Evolutionary conservation across 2,113 vertebrate species (phyloP), one percentile per base, ranked within the genome.

Genomic region (Larimichthys crocea): DNA sequence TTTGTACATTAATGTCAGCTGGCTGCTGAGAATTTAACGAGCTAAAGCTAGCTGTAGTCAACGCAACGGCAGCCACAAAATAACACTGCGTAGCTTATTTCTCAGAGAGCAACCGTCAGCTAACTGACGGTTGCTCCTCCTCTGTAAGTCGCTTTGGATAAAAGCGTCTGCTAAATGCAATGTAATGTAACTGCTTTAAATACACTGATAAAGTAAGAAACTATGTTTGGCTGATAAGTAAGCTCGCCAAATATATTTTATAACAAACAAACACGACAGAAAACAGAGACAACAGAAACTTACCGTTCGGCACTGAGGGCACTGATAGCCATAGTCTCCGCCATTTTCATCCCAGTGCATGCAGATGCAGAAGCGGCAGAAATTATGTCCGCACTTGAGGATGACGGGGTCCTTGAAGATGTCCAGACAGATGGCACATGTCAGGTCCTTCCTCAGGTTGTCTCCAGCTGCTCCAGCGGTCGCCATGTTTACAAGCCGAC

Each of bases 311-410:
- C 95, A 96, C 24, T 96, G 93, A 26, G 95, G 95, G 67, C 95
- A 96, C 88, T 94, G 94, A 48, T 95, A 96, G 0, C 95, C 94
- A 70, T 95, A 94, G 74, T 95, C 93, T 74, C 90, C 92, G 86
- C 94, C 95, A 87, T 95, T 95, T 89, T 95, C 95, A 59, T 95
- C 93, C 95, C 95, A 95, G 65, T 95, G 95, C 94, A 95, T 93
- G 48, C 91, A 91, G 79, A 96, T 96, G 50, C 95, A 95, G 48
- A 92, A 90, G 1, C 93, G 93, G 22, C 95, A 96, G 72, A 95
- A 96, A 88, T 94, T 95, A 44, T 96, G 95, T 0, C 95, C 95
- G 64, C 95, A 96, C 83, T 95, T 95, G 26, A 96, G 78, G 50
- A 96, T 95, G 5, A 96, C 95, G 0, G 95, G 93, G 44, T 95